phyloP scores from a whole-genome alignment of 2,888 invertebrate genomes.

The Tetragonula carbonaria region DNA sequence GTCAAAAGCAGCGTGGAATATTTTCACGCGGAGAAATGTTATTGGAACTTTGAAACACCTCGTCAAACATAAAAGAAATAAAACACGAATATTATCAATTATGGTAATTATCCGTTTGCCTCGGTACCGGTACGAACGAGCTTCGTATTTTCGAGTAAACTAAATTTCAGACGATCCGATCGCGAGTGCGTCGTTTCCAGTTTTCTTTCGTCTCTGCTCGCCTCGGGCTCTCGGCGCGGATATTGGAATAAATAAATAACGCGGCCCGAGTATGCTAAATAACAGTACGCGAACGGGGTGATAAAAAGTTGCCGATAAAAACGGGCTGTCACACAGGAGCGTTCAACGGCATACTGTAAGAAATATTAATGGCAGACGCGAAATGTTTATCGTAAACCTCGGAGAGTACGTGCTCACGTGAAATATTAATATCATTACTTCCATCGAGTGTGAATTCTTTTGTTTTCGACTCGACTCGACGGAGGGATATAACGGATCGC shows the following conservation, averaged over 20 bases:
- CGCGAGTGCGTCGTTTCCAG: not conserved
- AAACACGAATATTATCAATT: too few relatives aligned
- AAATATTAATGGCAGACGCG: not conserved
- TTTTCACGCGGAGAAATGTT: too few relatives aligned
- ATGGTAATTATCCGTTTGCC: not conserved
- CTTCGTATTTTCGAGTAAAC: constrained; percentile 20
- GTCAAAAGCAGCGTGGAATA: too few relatives aligned
- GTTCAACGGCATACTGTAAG: not conserved
- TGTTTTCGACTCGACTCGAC: not conserved
- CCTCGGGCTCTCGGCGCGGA: not conserved
- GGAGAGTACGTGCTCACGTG: not conserved
- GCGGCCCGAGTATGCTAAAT: not conserved
- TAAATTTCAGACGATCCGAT: constrained; percentile 20
- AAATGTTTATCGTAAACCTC: not conserved
- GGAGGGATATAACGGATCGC: not conserved
- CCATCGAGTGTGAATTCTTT: not conserved
- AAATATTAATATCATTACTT: not conserved
- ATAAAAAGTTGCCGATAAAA: not conserved
- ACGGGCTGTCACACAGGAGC: not conserved
- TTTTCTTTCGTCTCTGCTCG: constrained; percentile 3
- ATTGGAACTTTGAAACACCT: too few relatives aligned
- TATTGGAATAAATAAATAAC: not conserved
- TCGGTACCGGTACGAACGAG: not conserved
- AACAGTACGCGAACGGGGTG: not conserved
- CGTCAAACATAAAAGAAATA: too few relatives aligned